These are phyloP conservation scores for Hypomecis atomaria DNA, from an alignment of 2,888 invertebrate genomes.

Conservation along the genomic window DNA sequence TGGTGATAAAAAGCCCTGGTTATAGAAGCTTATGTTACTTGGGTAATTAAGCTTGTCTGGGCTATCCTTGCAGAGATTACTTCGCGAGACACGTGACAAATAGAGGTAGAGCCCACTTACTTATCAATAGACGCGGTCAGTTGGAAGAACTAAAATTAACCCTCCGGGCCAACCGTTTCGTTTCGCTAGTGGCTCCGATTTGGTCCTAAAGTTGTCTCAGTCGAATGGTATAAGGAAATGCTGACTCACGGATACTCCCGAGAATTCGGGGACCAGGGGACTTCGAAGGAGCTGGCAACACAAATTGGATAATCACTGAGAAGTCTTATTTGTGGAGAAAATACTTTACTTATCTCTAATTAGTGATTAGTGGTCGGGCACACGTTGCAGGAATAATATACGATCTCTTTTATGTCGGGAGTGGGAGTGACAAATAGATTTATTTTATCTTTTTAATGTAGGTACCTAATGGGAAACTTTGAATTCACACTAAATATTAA, in stretches of 20 bases:
- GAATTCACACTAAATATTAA: too few relatives aligned
- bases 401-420: background rate
- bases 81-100: conserved; percentile 22
- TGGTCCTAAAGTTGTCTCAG: too few relatives aligned
- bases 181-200: background rate
- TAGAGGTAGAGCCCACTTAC: conserved; percentile 7
- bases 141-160: too few relatives aligned
- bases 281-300: conserved; percentile 7
- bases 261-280: background rate
- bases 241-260: conserved; percentile 1
- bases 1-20: too few relatives aligned
- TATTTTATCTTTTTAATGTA: too few relatives aligned
- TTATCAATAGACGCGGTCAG: background rate
- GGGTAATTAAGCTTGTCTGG: conserved; percentile 23
- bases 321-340: conserved; percentile 2
- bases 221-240: background rate
- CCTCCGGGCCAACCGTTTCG: background rate
- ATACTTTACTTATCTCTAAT: conserved; percentile 1
- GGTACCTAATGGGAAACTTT: too few relatives aligned
- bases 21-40: too few relatives aligned
- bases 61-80: conserved; percentile 18
- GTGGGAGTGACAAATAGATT: background rate
- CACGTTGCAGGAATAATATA: background rate
- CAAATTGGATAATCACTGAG: conserved; percentile 13
- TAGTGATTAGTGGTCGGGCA: conserved; percentile 4